Percentiles rank a stretch among this genome's conserved stretches.
Evolutionary conservation across 2,113 vertebrate genomes (phyloP).

Genomic region (Cygnus buccinator): DNA sequence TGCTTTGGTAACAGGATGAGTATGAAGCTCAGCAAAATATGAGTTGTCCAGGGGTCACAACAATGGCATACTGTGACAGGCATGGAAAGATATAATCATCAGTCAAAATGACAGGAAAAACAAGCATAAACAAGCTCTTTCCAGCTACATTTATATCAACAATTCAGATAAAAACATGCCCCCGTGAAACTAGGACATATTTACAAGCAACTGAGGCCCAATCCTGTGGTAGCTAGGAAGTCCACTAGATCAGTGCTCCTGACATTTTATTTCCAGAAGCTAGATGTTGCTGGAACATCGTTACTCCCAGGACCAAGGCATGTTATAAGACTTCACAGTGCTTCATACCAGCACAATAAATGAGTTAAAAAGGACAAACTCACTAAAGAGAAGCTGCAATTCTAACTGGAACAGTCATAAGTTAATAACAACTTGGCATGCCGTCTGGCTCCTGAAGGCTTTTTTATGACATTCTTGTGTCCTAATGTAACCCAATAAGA

Average conservation of each 20-base stretch:
- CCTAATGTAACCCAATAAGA: background rate
- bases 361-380: background rate
- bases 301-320: slow-evolving; percentile 20
- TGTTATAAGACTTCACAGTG: background rate
- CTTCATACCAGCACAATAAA: background rate
- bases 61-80: background rate
- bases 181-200: background rate
- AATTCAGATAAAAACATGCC: background rate
- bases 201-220: background rate
- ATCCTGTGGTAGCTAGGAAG: background rate
- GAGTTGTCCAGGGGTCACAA: background rate
- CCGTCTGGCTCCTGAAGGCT: background rate
- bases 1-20: background rate
- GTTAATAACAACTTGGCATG: background rate
- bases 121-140: background rate
- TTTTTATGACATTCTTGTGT: background rate
- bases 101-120: background rate
- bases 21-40: slow-evolving; percentile 22
- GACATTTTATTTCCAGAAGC: slow-evolving; percentile 50
- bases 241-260: background rate
- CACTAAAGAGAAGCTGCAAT: background rate
- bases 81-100: background rate
- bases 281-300: slow-evolving; percentile 19
- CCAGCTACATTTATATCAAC: background rate
- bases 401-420: background rate